phyloP scores from a whole-genome alignment of 2,113 vertebrate genomes.

The Dasyornis broadbenti region DNA sequence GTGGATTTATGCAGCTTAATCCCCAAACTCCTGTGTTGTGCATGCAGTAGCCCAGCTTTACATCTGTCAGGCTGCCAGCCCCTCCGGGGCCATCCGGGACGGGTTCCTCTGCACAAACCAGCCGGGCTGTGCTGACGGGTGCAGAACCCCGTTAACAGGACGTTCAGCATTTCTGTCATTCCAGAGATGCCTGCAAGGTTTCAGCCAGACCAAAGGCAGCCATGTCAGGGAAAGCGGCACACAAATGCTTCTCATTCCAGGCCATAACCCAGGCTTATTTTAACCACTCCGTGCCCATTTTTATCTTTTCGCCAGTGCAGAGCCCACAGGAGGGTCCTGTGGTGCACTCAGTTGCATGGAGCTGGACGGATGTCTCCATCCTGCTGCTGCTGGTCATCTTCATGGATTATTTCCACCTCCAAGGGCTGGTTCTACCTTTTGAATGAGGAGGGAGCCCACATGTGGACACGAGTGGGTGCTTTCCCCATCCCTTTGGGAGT shows the following conservation, averaged over 20 bases:
- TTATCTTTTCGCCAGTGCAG: background rate
- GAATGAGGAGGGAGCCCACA: background rate
- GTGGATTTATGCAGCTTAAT: background rate
- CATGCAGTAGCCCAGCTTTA: background rate
- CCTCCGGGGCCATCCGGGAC: background rate
- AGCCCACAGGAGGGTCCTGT: background rate
- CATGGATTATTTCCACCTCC: background rate
- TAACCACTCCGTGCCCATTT: background rate
- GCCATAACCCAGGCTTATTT: background rate
- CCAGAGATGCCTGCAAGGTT: slow-evolving; percentile 45
- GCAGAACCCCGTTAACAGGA: background rate
- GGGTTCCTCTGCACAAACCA: background rate
- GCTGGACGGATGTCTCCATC: background rate
- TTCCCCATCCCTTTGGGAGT: background rate
- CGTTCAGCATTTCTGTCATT: slow-evolving; percentile 39
- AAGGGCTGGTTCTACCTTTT: background rate
- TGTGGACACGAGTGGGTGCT: fast-evolving
- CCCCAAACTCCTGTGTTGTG: background rate
- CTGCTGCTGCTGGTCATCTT: background rate
- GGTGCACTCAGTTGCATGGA: background rate
- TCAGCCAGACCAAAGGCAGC: slow-evolving; percentile 4
- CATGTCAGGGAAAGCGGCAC: background rate
- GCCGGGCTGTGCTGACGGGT: background rate
- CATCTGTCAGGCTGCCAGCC: background rate
- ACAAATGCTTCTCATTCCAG: slow-evolving; percentile 27